Evolutionary conservation across 2,113 vertebrate genomes (phyloP).

Genomic region (Ctenomys sociabilis): DNA sequence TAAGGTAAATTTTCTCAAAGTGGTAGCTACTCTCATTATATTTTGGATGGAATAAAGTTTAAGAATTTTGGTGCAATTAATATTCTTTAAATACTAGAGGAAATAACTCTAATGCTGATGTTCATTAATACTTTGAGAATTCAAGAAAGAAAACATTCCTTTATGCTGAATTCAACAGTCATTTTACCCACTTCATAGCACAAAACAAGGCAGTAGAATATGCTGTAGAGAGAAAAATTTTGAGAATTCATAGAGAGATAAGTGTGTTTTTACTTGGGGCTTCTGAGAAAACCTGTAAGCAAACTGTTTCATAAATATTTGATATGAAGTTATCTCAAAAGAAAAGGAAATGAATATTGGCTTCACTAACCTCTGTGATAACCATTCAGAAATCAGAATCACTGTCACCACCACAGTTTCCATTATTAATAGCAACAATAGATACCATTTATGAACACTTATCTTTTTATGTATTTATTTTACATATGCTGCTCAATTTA

Average conservation of each 20-base stretch:
- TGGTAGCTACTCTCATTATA: neutral
- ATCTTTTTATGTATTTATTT: neutral
- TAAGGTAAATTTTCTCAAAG: neutral
- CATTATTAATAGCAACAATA: neutral
- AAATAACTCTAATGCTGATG: neutral
- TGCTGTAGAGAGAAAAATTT: neutral
- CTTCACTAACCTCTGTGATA: neutral
- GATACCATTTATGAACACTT: neutral
- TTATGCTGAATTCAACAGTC: neutral
- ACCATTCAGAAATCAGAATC: constrained; percentile 14
- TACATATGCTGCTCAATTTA: neutral
- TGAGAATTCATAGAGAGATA: neutral
- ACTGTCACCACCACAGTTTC: neutral
- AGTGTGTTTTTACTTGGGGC: neutral
- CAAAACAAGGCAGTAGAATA: neutral
- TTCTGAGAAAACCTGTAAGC: neutral
- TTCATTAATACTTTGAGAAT: constrained; percentile 1
- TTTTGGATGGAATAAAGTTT: neutral
- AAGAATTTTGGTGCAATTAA: constrained; percentile 6
- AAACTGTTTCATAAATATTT: neutral
- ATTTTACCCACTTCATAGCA: neutral
- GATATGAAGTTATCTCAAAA: constrained; percentile 23
- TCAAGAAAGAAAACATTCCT: neutral
- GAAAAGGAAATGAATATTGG: neutral
- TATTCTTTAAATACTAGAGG: neutral